A percentile compares a stretch with the other conserved stretches of the same genome.
phyloP scores from a whole-genome alignment of 1,140 invertebrate genomes.

The Steinernema feltiae region DNA sequence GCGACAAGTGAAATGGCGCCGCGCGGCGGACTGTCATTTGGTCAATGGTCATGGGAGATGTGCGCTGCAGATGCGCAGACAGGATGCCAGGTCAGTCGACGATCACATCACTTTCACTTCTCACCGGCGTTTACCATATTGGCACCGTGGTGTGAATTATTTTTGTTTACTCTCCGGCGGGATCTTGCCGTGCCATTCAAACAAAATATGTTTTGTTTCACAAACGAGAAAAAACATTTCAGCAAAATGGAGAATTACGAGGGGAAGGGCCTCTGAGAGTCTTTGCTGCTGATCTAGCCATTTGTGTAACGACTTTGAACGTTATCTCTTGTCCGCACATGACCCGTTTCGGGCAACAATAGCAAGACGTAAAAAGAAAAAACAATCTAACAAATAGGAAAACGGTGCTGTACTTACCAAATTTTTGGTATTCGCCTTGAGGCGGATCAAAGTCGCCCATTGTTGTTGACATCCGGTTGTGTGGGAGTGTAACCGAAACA shows the following conservation, averaged over 20 bases:
- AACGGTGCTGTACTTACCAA: too few species aligned
- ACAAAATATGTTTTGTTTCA: constrained; percentile 3
- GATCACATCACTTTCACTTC: too few species aligned
- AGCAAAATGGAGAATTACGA: background rate
- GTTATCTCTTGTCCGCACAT: too few species aligned
- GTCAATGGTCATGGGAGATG: too few species aligned
- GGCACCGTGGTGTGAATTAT: background rate
- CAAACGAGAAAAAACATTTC: background rate
- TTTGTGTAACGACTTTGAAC: too few species aligned
- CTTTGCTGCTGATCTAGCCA: too few species aligned
- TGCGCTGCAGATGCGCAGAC: too few species aligned
- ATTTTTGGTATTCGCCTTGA: background rate
- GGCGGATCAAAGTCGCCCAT: background rate
- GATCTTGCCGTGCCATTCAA: background rate
- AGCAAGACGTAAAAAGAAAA: background rate
- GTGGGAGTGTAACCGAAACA: too few species aligned
- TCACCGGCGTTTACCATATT: background rate
- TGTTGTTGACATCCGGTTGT: background rate
- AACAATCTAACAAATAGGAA: too few species aligned
- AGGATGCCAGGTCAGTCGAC: too few species aligned
- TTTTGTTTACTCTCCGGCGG: background rate
- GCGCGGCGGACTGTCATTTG: too few species aligned
- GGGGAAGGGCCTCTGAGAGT: background rate
- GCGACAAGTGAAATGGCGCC: background rate
- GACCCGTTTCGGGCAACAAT: too few species aligned